Percentiles rank a stretch among this genome's conserved stretches.
Conservation (phyloP, 1,140 invertebrate genomes). For the Ostrea denselamellosa region DNA sequence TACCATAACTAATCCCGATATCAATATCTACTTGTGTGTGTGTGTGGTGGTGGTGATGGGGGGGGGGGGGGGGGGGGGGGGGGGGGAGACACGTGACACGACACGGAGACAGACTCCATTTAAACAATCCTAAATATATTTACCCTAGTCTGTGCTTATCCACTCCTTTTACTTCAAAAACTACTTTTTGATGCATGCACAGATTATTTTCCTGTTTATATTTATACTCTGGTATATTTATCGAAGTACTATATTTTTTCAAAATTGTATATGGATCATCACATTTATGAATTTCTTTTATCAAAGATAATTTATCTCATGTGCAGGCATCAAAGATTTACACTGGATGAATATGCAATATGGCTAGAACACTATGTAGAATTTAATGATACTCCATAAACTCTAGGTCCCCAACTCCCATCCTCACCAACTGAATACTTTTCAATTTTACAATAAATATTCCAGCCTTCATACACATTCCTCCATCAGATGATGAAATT, state of each 20-base stretch:
- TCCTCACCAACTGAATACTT: not conserved
- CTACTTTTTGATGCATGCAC: not conserved
- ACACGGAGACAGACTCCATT: too few species aligned
- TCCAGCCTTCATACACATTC: not conserved
- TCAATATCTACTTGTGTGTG: too few species aligned
- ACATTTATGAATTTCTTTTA: too few species aligned
- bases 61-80: too few species aligned
- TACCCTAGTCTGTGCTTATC: not conserved
- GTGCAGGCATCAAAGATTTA: not conserved
- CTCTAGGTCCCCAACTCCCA: too few species aligned
- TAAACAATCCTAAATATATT: too few species aligned
- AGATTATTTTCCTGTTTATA: not conserved
- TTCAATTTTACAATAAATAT: not conserved
- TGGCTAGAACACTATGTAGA: not conserved
- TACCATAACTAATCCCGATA: too few species aligned
- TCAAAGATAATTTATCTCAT: not conserved
- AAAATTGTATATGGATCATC: not conserved
- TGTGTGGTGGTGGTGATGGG: too few species aligned
- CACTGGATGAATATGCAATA: not conserved
- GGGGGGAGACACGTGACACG: too few species aligned
- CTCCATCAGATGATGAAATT: slow-evolving; percentile 34
- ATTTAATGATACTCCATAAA: not conserved
- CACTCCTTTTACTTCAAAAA: not conserved
- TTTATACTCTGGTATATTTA: not conserved
- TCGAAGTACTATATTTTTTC: not conserved